These are phyloP conservation scores for Cranoglanis bouderius DNA, from an alignment of 2,113 vertebrate genomes.

Conservation along the genomic window DNA sequence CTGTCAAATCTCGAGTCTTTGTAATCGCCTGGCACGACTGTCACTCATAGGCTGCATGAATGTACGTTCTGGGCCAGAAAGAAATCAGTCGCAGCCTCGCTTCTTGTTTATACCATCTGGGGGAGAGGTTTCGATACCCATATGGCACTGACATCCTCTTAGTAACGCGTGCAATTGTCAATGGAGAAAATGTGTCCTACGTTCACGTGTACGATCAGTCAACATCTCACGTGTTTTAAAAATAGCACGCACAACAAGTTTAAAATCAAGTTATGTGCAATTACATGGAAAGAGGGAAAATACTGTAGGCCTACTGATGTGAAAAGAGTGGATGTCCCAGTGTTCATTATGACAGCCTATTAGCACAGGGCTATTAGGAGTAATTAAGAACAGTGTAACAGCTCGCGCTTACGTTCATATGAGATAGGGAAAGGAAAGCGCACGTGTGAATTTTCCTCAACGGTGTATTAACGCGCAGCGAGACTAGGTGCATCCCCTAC, in stretches of 20 bases:
- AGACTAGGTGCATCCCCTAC: background rate
- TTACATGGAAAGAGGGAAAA: background rate
- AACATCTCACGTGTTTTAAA: background rate
- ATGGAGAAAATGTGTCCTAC: background rate
- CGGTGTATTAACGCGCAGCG: background rate
- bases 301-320: background rate
- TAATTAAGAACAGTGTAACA: background rate
- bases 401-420: background rate
- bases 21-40: background rate
- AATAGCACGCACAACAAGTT: background rate
- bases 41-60: background rate
- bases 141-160: background rate
- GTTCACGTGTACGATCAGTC: background rate
- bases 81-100: background rate
- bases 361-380: constrained; percentile 2
- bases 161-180: background rate
- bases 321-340: background rate
- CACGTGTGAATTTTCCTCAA: background rate
- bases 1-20: background rate
- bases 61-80: background rate
- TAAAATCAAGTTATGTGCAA: background rate
- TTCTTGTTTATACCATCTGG: background rate
- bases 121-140: background rate
- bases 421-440: background rate
- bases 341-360: background rate